Evolutionary conservation across 2,113 vertebrate species (phyloP), one percentile per base, ranked within the genome.

Genomic region (Hiodon tergisus): DNA sequence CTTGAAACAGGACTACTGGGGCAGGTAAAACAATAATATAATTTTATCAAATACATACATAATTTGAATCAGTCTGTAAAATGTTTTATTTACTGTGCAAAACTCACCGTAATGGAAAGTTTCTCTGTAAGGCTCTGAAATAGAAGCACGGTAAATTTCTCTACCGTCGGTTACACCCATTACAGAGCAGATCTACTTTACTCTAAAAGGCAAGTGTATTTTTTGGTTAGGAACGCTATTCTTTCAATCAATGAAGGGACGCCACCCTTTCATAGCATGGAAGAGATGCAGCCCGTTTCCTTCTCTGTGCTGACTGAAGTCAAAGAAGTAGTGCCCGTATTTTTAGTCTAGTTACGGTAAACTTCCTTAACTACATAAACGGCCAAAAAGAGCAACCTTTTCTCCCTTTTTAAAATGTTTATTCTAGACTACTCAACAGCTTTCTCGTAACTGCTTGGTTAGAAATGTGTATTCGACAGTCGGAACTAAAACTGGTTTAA

Each of bases 81-180:
- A 51, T 10, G 50, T 5, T 67, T 58, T 67, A 14, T 50, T 9
- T 16, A 47, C 10, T 17, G 31, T 14, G 46, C 58, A 67, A 55
- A 62, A 48, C 4, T 55, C 69, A 11, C 16, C n/a, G 11, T 69
- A 14, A 31, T 69, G 55, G 17, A n/a, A 69, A 51, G 71, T 73
- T 63, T 52, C 72, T 55, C 60, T 53, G n/a, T 66, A 73, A 55
- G 63, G 63, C 63, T 48, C 46, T 57, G 46, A 9, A 70, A 61
- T 50, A 69, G 13, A 50, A 70, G 53, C 67, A 76, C 74, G 70
- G 58, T 70, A 17, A 76, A 76, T 62, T 70, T 58, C 67, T 52
- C 17, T 4, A 4, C n/a, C 31, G 72, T 31, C n/a, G 10, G 53
- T 57, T 4, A 31, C 17, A 31, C 7, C 13, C n/a, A 10, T 48